phyloP scores from a whole-genome alignment of 2,888 invertebrate species.

The Hydrotaea diabolus region DNA sequence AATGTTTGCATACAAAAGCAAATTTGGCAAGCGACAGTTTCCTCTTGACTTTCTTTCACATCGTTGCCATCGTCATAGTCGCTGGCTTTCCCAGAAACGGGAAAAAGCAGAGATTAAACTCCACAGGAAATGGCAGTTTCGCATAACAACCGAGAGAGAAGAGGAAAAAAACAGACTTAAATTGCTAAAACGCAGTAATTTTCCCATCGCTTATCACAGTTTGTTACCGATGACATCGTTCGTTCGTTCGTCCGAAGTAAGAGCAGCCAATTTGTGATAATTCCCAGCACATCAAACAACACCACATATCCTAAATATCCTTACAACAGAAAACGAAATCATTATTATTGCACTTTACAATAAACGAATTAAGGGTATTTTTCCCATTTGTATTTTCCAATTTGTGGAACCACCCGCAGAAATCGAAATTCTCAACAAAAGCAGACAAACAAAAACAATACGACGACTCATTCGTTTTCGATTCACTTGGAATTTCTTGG shows the following conservation, averaged over 20 bases:
- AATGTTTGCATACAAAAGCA: conserved; percentile 39
- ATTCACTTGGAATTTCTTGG: neutral
- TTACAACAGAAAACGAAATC: no score
- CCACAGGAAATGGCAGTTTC: conserved; percentile 60
- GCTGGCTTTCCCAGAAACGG: neutral
- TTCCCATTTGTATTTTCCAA: neutral
- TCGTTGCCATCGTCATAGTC: no score
- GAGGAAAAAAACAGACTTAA: neutral
- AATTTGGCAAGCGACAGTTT: conserved; percentile 55
- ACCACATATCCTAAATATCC: no score
- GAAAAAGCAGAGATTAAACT: conserved; percentile 37
- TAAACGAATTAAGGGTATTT: conserved; percentile 49
- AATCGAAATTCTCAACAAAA: neutral
- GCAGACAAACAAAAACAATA: neutral
- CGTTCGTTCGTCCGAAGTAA: neutral
- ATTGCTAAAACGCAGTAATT: conserved; percentile 52
- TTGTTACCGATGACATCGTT: conserved; percentile 29
- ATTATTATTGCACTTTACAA: conserved; percentile 43
- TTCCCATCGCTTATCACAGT: conserved; percentile 59
- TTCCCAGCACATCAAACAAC: conserved; percentile 12
- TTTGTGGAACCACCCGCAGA: conserved; percentile 51
- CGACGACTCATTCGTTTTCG: neutral
- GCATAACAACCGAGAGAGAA: neutral
- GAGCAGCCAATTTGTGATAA: conserved; percentile 49
- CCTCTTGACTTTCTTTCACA: conserved; percentile 43